phyloP scores from a whole-genome alignment of 1,140 invertebrate species.

The Ceratina australensis region DNA sequence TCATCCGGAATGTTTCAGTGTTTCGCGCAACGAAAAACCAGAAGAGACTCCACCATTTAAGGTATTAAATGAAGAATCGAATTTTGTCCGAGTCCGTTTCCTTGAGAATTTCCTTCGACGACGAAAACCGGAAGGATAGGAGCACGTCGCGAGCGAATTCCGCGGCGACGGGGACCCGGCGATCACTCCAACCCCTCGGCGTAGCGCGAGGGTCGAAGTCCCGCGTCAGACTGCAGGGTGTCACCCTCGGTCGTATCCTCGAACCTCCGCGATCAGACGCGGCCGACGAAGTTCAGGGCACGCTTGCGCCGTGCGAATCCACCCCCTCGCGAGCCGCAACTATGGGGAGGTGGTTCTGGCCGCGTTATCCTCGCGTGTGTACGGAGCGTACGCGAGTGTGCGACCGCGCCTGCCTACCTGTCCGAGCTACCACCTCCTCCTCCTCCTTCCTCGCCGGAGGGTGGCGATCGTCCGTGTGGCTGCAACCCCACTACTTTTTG shows the following conservation, averaged over 20 bases:
- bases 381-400: conserved; percentile 20
- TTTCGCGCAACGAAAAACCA: no score
- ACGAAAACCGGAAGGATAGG: neutral
- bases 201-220: conserved; percentile 68
- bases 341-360: conserved; percentile 10
- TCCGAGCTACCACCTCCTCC: neutral
- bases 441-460: no score
- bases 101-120: neutral
- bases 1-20: no score
- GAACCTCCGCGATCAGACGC: conserved; percentile 64
- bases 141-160: conserved; percentile 6
- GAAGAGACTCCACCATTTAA: no score
- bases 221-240: conserved; percentile 79
- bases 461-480: conserved; percentile 13
- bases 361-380: conserved; percentile 5
- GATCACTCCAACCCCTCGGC: conserved; percentile 29
- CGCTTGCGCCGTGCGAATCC: conserved; percentile 52
- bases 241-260: conserved; percentile 74
- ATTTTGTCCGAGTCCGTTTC: neutral
- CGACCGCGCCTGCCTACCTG: conserved; percentile 26
- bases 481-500: conserved; percentile 10
- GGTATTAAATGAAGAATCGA: no score
- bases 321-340: conserved; percentile 53
- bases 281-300: conserved; percentile 45
- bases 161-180: neutral